Conservation (phyloP, 2,888 invertebrate genomes). For the Nebria salina region DNA sequence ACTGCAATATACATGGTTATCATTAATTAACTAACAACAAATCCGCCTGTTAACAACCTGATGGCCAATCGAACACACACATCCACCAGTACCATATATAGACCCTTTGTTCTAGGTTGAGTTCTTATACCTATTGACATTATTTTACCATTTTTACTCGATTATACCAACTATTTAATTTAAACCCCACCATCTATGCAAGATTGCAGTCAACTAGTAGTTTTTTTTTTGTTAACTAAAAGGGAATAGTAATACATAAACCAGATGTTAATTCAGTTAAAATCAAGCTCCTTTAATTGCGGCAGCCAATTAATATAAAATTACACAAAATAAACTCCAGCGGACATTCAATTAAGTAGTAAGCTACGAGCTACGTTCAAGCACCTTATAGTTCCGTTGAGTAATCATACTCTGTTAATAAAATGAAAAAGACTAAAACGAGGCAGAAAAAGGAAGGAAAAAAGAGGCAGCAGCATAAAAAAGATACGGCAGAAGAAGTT, state of each 20-base stretch:
- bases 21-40: constrained; percentile 46
- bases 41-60: constrained; percentile 21
- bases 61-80: too few species aligned
- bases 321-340: neutral
- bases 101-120: neutral
- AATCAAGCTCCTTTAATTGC: neutral
- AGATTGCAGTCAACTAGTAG: too few species aligned
- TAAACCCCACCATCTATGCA: too few species aligned
- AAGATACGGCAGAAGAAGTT: constrained; percentile 1
- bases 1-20: constrained; percentile 39
- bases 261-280: neutral
- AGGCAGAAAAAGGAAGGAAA: neutral
- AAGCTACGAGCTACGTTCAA: neutral
- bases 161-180: too few species aligned
- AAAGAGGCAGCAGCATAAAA: neutral
- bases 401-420: neutral
- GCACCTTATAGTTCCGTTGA: constrained; percentile 1
- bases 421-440: neutral
- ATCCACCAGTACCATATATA: neutral
- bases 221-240: too few species aligned
- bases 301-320: neutral
- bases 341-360: neutral
- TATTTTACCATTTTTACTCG: neutral
- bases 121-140: neutral
- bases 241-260: neutral